Evolutionary conservation across 2,888 invertebrate species (phyloP).

Genomic region (Megamerina dolium): DNA sequence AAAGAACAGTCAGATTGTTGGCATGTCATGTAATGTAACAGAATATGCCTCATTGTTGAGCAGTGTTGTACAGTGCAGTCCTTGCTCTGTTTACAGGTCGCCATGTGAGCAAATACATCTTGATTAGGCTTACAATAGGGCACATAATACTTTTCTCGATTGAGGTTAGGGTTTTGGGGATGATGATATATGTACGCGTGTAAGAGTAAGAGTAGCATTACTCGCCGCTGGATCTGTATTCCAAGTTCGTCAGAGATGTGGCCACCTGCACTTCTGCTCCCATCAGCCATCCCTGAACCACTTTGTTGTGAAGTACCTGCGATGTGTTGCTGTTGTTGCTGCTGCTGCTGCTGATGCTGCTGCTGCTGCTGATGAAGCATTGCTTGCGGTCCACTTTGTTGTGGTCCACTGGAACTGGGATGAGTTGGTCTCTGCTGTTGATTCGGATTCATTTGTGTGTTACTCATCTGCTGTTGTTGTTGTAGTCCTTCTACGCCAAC

Average conservation of each 20-base stretch:
- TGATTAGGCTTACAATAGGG: conserved; percentile 99
- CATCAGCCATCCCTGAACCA: conserved; percentile 47
- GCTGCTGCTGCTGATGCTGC: conserved; percentile 27
- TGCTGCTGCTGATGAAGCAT: conserved; percentile 34
- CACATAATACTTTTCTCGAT: conserved; percentile 69
- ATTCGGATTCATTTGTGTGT: conserved; percentile 33
- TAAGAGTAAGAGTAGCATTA: conserved; percentile 89
- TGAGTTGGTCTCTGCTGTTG: conserved; percentile 61
- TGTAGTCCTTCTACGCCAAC: conserved; percentile 53
- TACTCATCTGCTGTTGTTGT: conserved; percentile 50
- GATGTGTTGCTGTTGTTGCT: conserved; percentile 39
- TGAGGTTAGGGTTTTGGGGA: conserved; percentile 75
- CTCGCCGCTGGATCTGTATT: conserved; percentile 96
- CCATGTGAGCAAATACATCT: conserved; percentile 96
- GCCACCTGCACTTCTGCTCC: conserved; percentile 51
- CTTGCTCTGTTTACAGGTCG: conserved; percentile 86
- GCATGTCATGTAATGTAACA: conserved; percentile 99
- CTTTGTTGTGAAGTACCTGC: conserved; percentile 38
- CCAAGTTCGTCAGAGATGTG: conserved; percentile 85
- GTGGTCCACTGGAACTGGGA: conserved; percentile 55
- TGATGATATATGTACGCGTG: conserved; percentile 99
- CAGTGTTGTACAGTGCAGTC: conserved; percentile 92
- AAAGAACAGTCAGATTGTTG: conserved; percentile 93
- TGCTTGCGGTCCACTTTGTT: conserved; percentile 34
- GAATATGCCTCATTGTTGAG: conserved; percentile 96